phyloP scores from a whole-genome alignment of 2,888 invertebrate species.

The Tiphia femorata region DNA sequence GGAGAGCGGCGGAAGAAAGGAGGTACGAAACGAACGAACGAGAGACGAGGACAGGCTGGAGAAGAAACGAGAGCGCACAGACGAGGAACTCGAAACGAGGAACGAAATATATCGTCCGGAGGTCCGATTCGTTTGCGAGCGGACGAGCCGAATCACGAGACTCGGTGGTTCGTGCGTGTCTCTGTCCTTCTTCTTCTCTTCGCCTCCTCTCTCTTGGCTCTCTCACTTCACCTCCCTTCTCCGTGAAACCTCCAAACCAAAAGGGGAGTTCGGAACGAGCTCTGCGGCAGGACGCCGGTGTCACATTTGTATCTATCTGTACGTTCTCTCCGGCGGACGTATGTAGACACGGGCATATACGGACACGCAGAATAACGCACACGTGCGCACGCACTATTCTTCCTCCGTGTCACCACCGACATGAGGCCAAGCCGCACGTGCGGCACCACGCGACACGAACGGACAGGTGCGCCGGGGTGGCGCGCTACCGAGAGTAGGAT shows the following conservation, averaged over 20 bases:
- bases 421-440: neutral
- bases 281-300: slow-evolving; percentile 15
- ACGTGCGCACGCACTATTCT: neutral
- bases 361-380: neutral
- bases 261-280: slow-evolving; percentile 1
- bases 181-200: neutral
- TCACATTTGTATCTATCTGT: slow-evolving; percentile 35
- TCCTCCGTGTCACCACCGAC: neutral
- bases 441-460: neutral
- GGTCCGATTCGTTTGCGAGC: neutral
- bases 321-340: slow-evolving; percentile 21
- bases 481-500: too few species aligned
- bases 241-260: too few species aligned
- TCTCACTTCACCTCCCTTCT: neutral
- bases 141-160: neutral
- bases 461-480: too few species aligned
- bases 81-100: neutral
- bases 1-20: neutral
- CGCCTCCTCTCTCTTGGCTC: neutral
- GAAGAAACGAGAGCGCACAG: neutral
- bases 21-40: neutral
- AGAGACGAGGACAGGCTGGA: neutral
- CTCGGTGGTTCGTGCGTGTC: neutral
- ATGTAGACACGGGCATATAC: neutral
- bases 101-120: slow-evolving; percentile 3